A percentile compares a stretch with the other conserved stretches of the same genome.
These are phyloP conservation scores for Lepidothrix coronata DNA, from an alignment of 2,113 vertebrate genomes.

Conservation along the genomic window DNA sequence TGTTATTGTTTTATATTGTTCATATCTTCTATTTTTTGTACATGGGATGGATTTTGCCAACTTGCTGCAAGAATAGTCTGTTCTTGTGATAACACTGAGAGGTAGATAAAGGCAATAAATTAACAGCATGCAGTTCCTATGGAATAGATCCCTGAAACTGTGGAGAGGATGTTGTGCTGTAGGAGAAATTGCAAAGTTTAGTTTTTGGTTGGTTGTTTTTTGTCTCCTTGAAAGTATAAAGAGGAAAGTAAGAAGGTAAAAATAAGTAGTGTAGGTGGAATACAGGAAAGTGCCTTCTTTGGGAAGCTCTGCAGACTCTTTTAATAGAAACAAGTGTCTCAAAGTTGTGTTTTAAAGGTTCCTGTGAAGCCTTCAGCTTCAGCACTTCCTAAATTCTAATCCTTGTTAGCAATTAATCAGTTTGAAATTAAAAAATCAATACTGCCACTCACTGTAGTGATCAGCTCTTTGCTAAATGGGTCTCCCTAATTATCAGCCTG, in stretches of 20 bases:
- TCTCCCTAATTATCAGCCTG: background rate
- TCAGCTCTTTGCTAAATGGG: background rate
- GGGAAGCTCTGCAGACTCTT: background rate
- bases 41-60: background rate
- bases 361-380: background rate
- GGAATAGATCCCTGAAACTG: background rate
- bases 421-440: background rate
- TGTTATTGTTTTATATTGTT: background rate
- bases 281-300: background rate
- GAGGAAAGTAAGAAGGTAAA: background rate
- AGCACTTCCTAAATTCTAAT: background rate
- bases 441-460: background rate
- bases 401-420: background rate
- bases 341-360: background rate
- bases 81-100: background rate
- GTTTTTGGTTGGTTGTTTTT: background rate
- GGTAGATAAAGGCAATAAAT: background rate
- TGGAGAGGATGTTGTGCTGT: background rate
- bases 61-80: background rate
- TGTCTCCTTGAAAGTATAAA: background rate
- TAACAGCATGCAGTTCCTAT: background rate
- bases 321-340: background rate
- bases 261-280: background rate
- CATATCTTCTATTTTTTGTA: background rate
- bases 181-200: background rate